Conservation (phyloP, 2,113 vertebrate species). For the Trachemys scripta region DNA sequence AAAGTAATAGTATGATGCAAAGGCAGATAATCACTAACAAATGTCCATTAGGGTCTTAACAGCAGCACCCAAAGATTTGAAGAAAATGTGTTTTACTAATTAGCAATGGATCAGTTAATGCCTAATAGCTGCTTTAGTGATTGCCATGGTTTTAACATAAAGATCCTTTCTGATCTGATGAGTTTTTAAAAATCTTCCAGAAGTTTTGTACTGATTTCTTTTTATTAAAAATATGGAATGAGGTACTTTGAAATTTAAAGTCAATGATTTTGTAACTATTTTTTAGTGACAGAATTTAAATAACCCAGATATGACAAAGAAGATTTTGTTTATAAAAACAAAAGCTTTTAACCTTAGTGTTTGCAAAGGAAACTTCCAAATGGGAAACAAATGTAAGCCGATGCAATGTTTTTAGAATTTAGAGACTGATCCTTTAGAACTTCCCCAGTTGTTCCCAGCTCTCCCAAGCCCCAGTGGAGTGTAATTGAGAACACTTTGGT, state of each 20-base stretch:
- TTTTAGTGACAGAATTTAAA: neutral
- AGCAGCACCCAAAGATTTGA: constrained; percentile 54
- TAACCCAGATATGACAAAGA: neutral
- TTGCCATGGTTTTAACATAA: constrained; percentile 26
- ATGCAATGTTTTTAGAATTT: neutral
- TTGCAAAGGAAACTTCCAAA: neutral
- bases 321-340: too few species aligned
- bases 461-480: neutral
- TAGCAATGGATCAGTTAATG: constrained; percentile 24
- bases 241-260: neutral
- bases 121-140: constrained; percentile 24
- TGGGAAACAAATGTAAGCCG: neutral
- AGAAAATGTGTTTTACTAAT: constrained; percentile 48
- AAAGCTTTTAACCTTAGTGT: too few species aligned
- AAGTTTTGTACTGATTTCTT: neutral
- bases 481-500: neutral
- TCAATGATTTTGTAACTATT: neutral
- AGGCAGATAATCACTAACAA: constrained; percentile 42
- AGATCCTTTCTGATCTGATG: neutral
- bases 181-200: neutral
- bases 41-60: constrained; percentile 60
- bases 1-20: constrained; percentile 44
- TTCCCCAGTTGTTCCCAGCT: neutral
- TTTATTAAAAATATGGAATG: neutral
- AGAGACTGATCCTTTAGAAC: neutral